Evolutionary conservation across 2,797 vertebrate species (phyloP).

Genomic region (Buceros bicornis): DNA sequence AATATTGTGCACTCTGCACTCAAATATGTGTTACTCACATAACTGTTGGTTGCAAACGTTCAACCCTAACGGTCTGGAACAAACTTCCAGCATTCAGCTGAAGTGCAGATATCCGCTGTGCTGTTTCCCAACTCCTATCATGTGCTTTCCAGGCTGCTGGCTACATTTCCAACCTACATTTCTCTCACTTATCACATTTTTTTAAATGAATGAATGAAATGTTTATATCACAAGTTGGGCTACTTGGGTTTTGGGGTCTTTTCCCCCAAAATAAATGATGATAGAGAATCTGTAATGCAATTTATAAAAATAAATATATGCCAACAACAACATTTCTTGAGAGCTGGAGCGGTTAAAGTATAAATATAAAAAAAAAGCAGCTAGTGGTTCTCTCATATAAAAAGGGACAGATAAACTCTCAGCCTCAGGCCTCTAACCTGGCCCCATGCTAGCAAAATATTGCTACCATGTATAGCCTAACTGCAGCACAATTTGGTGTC

Average conservation of each 20-base stretch:
- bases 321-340: constrained; percentile 50
- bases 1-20: constrained; percentile 43
- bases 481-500: not conserved
- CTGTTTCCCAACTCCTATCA: constrained; percentile 55
- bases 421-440: not conserved
- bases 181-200: constrained; percentile 65
- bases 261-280: not conserved
- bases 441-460: not conserved
- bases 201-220: constrained; percentile 65
- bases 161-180: constrained; percentile 55
- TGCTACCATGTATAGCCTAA: not conserved
- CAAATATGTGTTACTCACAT: constrained; percentile 59
- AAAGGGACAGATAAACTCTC: constrained; percentile 20
- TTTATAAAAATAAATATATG: constrained; percentile 48
- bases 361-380: not conserved
- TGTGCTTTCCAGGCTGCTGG: constrained; percentile 67
- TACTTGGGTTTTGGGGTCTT: not conserved
- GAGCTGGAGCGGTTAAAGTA: not conserved
- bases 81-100: constrained; percentile 58
- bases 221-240: constrained; percentile 29
- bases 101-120: constrained; percentile 56
- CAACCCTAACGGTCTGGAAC: constrained; percentile 70
- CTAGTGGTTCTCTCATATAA: not conserved
- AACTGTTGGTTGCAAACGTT: constrained; percentile 57
- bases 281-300: constrained; percentile 38